Evolutionary conservation across 1,140 invertebrate species (phyloP).

Genomic region (Steinernema khuongi): DNA sequence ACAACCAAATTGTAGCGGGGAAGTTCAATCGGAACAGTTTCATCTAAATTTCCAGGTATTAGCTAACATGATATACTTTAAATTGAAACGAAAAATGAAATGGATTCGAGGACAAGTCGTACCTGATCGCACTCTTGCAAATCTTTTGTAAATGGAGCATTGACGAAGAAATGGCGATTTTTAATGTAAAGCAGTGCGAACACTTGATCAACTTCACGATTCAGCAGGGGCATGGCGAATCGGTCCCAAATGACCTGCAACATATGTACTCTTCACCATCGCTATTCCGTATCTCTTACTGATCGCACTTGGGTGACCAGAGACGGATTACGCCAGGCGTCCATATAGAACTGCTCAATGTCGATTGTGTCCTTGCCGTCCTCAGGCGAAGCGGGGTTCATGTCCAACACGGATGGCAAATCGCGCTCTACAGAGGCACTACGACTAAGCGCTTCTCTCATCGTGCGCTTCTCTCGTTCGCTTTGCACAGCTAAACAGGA

Average conservation of each 20-base stretch:
- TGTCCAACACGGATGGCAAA: neutral
- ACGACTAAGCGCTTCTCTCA: neutral
- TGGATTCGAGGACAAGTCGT: neutral
- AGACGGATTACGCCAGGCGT: neutral
- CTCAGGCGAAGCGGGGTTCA: neutral
- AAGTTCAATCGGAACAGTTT: neutral
- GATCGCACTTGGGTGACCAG: neutral
- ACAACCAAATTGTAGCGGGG: neutral
- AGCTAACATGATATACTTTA: neutral
- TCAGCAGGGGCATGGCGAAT: neutral
- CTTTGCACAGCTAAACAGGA: neutral
- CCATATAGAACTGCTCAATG: neutral
- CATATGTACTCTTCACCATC: neutral
- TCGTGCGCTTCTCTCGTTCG: constrained; percentile 8
- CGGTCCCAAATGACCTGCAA: neutral
- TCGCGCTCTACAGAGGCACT: neutral
- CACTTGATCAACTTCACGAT: neutral
- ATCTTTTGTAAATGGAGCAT: neutral
- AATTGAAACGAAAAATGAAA: neutral
- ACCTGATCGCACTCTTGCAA: neutral
- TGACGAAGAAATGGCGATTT: neutral
- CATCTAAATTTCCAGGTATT: neutral
- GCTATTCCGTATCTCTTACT: neutral
- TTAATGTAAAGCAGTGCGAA: neutral
- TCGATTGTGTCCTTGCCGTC: neutral